These are phyloP conservation scores for Tetranychus piercei DNA, from an alignment of 2,888 invertebrate species.

Conservation along the genomic window DNA sequence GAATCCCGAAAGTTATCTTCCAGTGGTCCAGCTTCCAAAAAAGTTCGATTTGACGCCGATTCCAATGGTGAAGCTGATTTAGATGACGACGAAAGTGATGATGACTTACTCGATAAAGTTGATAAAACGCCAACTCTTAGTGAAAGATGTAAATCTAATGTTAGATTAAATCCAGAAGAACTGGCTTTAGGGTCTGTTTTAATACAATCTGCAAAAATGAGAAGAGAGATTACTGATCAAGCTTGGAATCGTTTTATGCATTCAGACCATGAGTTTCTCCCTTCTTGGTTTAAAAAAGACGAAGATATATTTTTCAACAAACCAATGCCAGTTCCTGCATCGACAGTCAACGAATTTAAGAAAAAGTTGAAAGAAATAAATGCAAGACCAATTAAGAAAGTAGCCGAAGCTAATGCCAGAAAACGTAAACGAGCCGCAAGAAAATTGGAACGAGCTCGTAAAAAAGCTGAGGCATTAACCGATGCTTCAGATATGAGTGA, in stretches of 20 bases:
- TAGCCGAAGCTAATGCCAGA: slow-evolving; percentile 88
- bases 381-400: slow-evolving; percentile 87
- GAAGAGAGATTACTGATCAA: slow-evolving; percentile 68
- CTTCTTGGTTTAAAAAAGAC: slow-evolving; percentile 88
- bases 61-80: neutral
- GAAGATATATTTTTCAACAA: slow-evolving; percentile 74
- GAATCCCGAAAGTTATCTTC: neutral
- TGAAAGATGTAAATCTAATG: slow-evolving; percentile 36
- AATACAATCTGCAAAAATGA: slow-evolving; percentile 69
- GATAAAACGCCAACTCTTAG: slow-evolving; percentile 33
- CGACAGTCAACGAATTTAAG: slow-evolving; percentile 64
- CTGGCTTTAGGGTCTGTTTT: slow-evolving; percentile 79
- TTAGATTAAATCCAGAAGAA: slow-evolving; percentile 63
- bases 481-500: slow-evolving; percentile 77
- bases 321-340: slow-evolving; percentile 61
- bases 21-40: neutral
- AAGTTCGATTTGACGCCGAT: neutral
- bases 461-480: slow-evolving; percentile 80
- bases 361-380: slow-evolving; percentile 57
- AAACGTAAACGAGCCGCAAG: slow-evolving; percentile 69
- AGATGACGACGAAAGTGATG: slow-evolving; percentile 32
- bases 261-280: slow-evolving; percentile 68
- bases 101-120: slow-evolving; percentile 34
- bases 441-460: slow-evolving; percentile 77
- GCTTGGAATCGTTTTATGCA: slow-evolving; percentile 57